Conservation (phyloP, 1,140 invertebrate species). For the Calliphora vicina region DNA sequence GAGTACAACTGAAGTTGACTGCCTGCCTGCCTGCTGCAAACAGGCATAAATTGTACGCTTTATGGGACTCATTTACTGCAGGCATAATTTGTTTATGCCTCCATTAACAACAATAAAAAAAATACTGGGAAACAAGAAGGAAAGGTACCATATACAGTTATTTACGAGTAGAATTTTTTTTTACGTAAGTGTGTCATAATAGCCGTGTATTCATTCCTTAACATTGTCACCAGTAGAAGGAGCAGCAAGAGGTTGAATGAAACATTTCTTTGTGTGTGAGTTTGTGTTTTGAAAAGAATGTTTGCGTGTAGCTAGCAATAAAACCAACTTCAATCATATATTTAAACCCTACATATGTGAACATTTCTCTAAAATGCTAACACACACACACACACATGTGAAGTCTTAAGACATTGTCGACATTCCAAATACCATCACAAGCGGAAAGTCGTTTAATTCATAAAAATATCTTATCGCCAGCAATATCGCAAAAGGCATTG, state of each 20-base stretch:
- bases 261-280: not conserved
- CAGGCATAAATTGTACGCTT: slow-evolving; percentile 23
- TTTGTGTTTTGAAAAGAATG: not conserved
- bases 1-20: not conserved
- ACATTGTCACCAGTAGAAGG: not conserved
- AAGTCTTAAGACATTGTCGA: not conserved
- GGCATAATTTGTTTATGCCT: slow-evolving; percentile 23
- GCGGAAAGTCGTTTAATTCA: slow-evolving; percentile 13
- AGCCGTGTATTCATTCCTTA: not conserved
- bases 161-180: not conserved
- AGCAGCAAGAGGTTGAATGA: not conserved
- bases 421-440: slow-evolving; percentile 4
- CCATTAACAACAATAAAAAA: not conserved
- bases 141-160: not conserved
- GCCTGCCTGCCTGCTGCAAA: not conserved
- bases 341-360: not conserved
- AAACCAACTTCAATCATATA: slow-evolving; percentile 1
- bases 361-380: too few relatives aligned
- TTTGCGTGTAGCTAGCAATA: not conserved
- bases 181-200: not conserved
- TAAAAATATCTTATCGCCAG: slow-evolving; percentile 8
- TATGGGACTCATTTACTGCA: slow-evolving; percentile 25
- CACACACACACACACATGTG: not conserved
- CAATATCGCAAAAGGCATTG: not conserved
- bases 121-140: too few relatives aligned